These are phyloP conservation scores for Fulmarus glacialis DNA, from an alignment of 2,113 vertebrate species.

Conservation along the genomic window DNA sequence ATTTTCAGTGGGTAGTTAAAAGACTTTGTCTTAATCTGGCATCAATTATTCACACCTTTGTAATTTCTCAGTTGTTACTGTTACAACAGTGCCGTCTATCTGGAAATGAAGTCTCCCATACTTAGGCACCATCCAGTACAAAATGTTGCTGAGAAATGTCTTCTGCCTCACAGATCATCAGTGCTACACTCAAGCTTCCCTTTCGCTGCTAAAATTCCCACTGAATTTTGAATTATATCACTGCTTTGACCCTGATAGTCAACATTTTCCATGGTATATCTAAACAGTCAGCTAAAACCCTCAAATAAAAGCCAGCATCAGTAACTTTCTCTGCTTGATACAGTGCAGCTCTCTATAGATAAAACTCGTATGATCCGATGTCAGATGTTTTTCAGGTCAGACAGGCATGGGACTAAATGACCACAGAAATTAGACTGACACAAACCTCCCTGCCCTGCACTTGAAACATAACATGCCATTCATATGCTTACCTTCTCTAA, in stretches of 20 bases:
- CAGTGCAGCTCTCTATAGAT: background rate
- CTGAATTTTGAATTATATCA: background rate
- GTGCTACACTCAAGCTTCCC: background rate
- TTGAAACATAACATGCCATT: background rate
- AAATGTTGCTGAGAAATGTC: background rate
- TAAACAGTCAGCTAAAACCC: background rate
- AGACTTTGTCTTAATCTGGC: background rate
- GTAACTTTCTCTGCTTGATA: background rate
- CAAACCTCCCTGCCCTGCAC: background rate
- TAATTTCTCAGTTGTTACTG: background rate
- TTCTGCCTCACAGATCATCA: background rate
- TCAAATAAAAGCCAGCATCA: background rate
- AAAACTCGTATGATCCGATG: background rate
- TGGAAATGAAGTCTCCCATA: background rate
- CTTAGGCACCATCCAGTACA: background rate
- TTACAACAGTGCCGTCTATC: background rate
- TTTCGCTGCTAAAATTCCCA: background rate
- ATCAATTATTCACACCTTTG: background rate
- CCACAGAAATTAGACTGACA: background rate
- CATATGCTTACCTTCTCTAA: background rate
- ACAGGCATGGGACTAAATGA: background rate
- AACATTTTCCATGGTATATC: background rate
- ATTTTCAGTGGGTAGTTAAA: background rate
- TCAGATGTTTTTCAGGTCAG: background rate
- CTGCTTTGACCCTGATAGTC: background rate